Conservation (phyloP, 2,113 vertebrate genomes). For the Setophaga kirtlandii region DNA sequence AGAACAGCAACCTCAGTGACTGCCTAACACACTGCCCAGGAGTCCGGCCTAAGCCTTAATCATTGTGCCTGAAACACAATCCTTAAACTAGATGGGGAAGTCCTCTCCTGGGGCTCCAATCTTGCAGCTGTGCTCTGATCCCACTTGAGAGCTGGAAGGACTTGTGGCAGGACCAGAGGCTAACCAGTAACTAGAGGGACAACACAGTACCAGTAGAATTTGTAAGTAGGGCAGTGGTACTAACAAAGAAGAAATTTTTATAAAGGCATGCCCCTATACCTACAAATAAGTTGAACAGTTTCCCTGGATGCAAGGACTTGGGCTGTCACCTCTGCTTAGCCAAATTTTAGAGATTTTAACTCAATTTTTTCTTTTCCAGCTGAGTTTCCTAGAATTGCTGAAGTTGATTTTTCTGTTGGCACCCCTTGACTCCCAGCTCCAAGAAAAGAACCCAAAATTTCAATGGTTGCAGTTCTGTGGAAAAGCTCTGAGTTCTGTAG, state of each 20-base stretch:
- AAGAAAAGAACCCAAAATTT: neutral
- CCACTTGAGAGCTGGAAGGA: neutral
- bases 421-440: neutral
- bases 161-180: neutral
- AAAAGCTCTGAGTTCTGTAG: neutral
- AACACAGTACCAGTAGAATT: neutral
- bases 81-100: neutral
- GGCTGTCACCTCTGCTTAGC: neutral
- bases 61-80: neutral
- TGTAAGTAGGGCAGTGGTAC: neutral
- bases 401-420: neutral
- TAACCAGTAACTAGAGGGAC: neutral
- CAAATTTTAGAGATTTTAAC: neutral
- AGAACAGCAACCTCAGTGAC: neutral
- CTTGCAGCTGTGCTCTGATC: neutral
- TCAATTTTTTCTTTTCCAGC: neutral
- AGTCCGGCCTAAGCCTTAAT: neutral
- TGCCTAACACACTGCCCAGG: neutral
- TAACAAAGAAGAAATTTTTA: neutral
- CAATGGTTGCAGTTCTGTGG: neutral
- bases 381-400: neutral
- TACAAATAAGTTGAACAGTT: neutral
- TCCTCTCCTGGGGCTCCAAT: neutral
- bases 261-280: neutral
- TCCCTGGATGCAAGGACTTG: neutral